A percentile compares a stretch with the other conserved stretches of the same genome.
These are phyloP conservation scores for Epiperipatus broadwayi DNA, from an alignment of 2,888 invertebrate species.

Conservation along the genomic window DNA sequence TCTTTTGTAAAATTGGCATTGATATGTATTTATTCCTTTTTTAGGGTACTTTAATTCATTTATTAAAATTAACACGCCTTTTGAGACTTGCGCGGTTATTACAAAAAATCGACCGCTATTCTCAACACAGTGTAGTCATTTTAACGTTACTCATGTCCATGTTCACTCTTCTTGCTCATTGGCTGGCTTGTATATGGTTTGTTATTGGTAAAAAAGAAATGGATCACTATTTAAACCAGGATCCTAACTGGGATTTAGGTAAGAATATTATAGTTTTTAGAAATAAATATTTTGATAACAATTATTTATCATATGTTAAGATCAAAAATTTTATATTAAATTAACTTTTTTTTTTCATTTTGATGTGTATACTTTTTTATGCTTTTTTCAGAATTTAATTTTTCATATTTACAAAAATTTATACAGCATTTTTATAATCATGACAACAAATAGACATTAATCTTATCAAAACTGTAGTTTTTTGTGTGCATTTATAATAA, in stretches of 20 bases:
- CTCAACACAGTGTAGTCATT: slow-evolving; percentile 85
- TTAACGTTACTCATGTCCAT: slow-evolving; percentile 79
- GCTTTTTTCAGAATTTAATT: too few species aligned
- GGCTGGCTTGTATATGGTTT: slow-evolving; percentile 93
- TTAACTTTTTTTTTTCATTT: too few species aligned
- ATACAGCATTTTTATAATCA: too few species aligned
- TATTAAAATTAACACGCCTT: slow-evolving; percentile 75
- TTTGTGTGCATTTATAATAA: too few species aligned
- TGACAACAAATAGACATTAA: too few species aligned
- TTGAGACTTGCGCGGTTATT: slow-evolving; percentile 67
- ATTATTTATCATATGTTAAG: neutral
- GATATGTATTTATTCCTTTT: slow-evolving; percentile 10
- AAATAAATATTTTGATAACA: neutral
- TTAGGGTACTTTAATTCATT: slow-evolving; percentile 43
- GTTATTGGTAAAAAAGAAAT: slow-evolving; percentile 78
- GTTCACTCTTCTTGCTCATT: slow-evolving; percentile 81
- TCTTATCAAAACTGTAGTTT: too few species aligned
- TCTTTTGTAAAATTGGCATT: neutral
- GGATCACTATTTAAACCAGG: slow-evolving; percentile 39
- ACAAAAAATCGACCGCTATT: slow-evolving; percentile 90
- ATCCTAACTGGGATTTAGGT: slow-evolving; percentile 64
- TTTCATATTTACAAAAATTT: too few species aligned
- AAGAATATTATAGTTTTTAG: slow-evolving; percentile 28
- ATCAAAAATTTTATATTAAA: too few species aligned
- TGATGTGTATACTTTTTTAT: too few species aligned